Conservation (phyloP, 2,888 invertebrate species). For the Phasia obesa region DNA sequence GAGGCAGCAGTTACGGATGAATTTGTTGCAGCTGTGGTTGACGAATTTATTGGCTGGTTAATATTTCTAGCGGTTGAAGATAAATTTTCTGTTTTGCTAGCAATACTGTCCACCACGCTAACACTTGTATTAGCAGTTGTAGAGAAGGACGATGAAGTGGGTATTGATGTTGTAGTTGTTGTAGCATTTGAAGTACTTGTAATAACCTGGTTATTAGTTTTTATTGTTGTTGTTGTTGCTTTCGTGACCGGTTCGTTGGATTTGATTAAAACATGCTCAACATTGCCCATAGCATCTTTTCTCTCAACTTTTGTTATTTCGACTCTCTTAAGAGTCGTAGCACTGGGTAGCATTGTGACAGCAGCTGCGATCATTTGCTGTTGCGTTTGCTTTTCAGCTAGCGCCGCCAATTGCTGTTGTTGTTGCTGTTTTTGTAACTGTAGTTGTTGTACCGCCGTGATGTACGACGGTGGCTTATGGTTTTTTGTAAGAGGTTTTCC, state of each 20-base stretch:
- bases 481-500: conserved; percentile 80
- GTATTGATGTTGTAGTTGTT: conserved; percentile 19
- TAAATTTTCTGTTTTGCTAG: conserved; percentile 61
- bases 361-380: conserved; percentile 79
- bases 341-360: conserved; percentile 83
- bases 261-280: conserved; percentile 63
- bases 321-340: conserved; percentile 78
- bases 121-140: conserved; percentile 34
- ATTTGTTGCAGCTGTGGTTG: conserved; percentile 63
- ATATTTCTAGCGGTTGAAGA: conserved; percentile 47
- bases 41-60: conserved; percentile 29
- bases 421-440: conserved; percentile 79
- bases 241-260: conserved; percentile 55
- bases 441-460: conserved; percentile 79
- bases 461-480: conserved; percentile 80
- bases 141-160: conserved; percentile 26
- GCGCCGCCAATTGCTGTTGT: conserved; percentile 69
- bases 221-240: conserved; percentile 33
- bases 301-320: conserved; percentile 74
- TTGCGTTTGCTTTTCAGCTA: conserved; percentile 72
- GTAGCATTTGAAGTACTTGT: conserved; percentile 31
- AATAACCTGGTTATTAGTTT: conserved; percentile 22
- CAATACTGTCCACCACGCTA: conserved; percentile 22
- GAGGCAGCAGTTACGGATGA: conserved; percentile 16
- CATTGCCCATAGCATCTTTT: conserved; percentile 67